Evolutionary conservation across 2,113 vertebrate species (phyloP), one percentile per base, ranked within the genome.

Genomic region (Stictonetta naevosa): DNA sequence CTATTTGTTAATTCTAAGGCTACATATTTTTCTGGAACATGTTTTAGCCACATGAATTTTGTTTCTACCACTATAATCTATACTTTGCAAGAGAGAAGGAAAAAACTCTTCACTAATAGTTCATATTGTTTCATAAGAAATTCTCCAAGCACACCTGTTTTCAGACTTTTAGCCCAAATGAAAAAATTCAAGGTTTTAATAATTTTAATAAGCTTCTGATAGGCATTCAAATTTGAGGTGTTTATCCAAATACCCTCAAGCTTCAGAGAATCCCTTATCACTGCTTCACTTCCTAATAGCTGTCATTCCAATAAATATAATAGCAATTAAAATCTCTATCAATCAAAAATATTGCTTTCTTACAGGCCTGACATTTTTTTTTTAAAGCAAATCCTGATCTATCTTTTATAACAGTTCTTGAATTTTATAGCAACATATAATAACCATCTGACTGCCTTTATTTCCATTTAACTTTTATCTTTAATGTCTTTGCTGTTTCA

Each of bases 371-470:
- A 96, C 95, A 95, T 97, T 95, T 97, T 98, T 97, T 95, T 86
- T 21, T 10, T 95, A 97, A 98, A 98, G 97, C 97, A 98, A 98
- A 97, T 96, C 82, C 95, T 96, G 95, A 98, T 97, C 91, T 98
- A 97, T 97, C 97, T 97, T 98, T 98, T 98, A 96, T 97, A 97
- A 93, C 94, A 96, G 96, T 96, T 97, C 97, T 97, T 96, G 97
- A 95, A 96, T 98, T 98, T 97, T 98, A 98, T 97, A 97, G 97
- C 97, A 97, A 96, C 97, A 97, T 97, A 96, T 97, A 98, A 98
- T 97, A 98, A 98, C 97, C 97, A 97, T 97, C 96, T 98, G 97
- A 98, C 97, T 98, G 97, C 96, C 96, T 98, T 97, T 98, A 97
- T 97, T 98, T 97, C 97, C 97, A 97, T 98, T 98, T 97, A 97